Conservation (phyloP, 1,140 invertebrate genomes). For the Polypedilum vanderplanki region DNA sequence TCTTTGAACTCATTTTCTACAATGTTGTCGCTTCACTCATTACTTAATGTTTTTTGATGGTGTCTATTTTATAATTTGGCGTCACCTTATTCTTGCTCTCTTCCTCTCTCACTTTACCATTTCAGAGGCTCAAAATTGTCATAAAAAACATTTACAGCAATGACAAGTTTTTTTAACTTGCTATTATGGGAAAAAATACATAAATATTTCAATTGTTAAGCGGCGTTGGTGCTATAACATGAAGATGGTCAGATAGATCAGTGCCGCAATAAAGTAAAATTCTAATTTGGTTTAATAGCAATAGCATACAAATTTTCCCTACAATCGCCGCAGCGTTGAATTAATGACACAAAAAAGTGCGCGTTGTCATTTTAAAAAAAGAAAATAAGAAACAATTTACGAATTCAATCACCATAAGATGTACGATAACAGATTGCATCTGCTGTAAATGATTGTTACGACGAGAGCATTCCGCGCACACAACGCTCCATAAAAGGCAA, state of each 20-base stretch:
- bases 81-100: background rate
- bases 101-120: background rate
- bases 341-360: background rate
- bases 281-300: constrained; percentile 2
- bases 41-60: constrained; percentile 4
- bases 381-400: background rate
- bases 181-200: background rate
- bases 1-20: constrained; percentile 5
- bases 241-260: background rate
- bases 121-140: background rate
- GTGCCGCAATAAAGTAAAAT: background rate
- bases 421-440: constrained; percentile 4
- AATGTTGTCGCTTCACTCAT: background rate
- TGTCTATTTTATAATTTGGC: constrained; percentile 19
- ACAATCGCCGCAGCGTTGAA: background rate
- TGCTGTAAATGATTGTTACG: background rate
- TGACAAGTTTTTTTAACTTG: background rate
- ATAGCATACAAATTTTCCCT: background rate
- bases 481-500: background rate
- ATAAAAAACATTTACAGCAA: background rate
- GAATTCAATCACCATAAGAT: background rate
- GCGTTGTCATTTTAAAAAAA: background rate
- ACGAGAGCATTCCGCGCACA: background rate
- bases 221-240: background rate
- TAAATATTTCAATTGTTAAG: background rate